Conservation (phyloP, 2,888 invertebrate species). For the Athetis lepigone region DNA sequence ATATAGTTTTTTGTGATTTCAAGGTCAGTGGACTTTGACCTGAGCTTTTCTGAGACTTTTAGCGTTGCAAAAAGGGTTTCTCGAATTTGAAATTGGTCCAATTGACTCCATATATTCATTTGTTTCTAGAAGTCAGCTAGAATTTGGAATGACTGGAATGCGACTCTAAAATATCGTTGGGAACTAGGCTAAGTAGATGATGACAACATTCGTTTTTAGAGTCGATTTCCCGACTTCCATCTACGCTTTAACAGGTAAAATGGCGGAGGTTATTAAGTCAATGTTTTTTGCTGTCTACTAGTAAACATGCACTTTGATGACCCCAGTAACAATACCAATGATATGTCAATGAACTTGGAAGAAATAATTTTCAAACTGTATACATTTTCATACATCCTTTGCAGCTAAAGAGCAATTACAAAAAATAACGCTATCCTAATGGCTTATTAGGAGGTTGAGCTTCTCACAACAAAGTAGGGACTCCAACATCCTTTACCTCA, state of each 20-base stretch:
- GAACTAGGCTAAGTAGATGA: too few species aligned
- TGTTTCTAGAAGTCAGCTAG: too few species aligned
- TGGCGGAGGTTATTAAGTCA: too few species aligned
- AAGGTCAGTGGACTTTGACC: slow-evolving; percentile 82
- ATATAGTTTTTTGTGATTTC: slow-evolving; percentile 78
- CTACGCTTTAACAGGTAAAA: background rate
- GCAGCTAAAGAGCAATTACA: background rate
- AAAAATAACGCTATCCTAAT: too few species aligned
- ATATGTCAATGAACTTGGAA: background rate
- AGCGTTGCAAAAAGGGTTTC: background rate
- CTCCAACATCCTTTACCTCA: slow-evolving; percentile 16
- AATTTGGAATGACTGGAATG: too few species aligned
- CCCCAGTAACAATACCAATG: background rate
- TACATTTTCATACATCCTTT: background rate
- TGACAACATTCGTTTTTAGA: too few species aligned
- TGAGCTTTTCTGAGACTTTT: slow-evolving; percentile 9
- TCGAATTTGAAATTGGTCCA: background rate
- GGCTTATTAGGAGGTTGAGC: background rate
- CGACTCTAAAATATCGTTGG: too few species aligned
- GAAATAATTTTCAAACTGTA: background rate
- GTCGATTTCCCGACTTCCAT: background rate
- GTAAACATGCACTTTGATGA: background rate
- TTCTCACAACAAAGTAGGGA: slow-evolving; percentile 13
- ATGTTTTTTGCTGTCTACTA: background rate
- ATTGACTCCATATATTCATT: too few species aligned